Evolutionary conservation across 2,113 vertebrate species (phyloP).

Genomic region (Podilymbus podiceps): DNA sequence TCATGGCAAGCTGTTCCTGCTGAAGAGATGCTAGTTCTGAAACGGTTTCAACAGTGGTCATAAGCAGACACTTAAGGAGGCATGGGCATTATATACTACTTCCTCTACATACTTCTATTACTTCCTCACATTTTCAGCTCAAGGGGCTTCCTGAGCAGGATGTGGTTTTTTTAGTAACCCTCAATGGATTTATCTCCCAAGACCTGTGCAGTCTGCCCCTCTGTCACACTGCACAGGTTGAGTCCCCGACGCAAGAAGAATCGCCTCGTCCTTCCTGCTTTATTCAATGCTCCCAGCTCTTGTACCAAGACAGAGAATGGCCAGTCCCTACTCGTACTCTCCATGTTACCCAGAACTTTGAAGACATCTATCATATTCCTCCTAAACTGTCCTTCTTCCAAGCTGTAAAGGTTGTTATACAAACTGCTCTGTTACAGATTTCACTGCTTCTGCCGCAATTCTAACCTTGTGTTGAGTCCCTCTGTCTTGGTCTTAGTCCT

Average conservation of each 20-base stretch:
- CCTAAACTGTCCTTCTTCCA: neutral
- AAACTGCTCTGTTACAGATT: neutral
- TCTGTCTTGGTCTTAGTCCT: neutral
- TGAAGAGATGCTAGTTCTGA: neutral
- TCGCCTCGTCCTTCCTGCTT: neutral
- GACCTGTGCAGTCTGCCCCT: neutral
- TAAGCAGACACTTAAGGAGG: neutral
- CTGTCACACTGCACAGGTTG: neutral
- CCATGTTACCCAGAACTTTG: neutral
- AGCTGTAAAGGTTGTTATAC: neutral
- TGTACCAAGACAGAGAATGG: neutral
- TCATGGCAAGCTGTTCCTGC: neutral
- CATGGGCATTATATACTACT: neutral
- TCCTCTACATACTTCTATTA: neutral
- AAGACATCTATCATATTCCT: neutral
- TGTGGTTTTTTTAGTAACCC: neutral
- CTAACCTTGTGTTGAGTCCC: neutral
- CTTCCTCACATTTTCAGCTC: neutral
- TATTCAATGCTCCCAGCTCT: neutral
- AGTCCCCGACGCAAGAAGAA: neutral
- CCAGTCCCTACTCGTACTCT: neutral
- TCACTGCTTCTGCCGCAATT: neutral
- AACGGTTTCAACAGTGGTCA: neutral
- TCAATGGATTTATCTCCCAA: neutral
- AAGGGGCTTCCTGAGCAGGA: neutral